phyloP scores from a whole-genome alignment of 1,140 invertebrate genomes.

The Saccostrea cuccullata region DNA sequence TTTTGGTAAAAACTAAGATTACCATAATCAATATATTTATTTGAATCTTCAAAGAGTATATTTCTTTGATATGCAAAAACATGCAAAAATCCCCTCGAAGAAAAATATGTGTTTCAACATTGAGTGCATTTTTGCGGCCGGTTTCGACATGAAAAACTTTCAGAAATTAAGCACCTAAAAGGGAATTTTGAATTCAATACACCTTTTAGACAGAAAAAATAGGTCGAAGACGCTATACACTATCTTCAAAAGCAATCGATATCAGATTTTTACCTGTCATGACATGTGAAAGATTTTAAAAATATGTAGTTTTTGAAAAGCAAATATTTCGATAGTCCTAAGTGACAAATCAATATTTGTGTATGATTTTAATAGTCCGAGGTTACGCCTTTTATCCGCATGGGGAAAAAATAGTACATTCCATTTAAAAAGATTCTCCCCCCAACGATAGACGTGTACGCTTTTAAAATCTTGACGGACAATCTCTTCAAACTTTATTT shows the following conservation, averaged over 20 bases:
- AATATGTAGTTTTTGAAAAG: neutral
- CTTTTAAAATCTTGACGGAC: constrained; percentile 26
- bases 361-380: constrained; percentile 16
- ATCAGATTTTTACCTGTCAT: neutral
- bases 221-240: neutral
- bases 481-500: constrained; percentile 5
- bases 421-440: constrained; percentile 1
- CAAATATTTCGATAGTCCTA: constrained; percentile 16
- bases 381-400: constrained; percentile 21
- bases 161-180: neutral
- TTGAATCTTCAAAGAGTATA: neutral
- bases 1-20: no score
- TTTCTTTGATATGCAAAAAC: constrained; percentile 28
- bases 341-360: constrained; percentile 30
- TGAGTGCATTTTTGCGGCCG: neutral
- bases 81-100: neutral
- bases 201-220: neutral
- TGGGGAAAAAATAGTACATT: constrained; percentile 17
- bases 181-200: neutral
- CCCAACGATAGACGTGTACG: neutral
- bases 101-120: neutral
- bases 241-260: neutral
- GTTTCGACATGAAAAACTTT: neutral
- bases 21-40: no score
- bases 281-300: neutral